Evolutionary conservation across 2,113 vertebrate species (phyloP).

Genomic region (Oncorhynchus mykiss): DNA sequence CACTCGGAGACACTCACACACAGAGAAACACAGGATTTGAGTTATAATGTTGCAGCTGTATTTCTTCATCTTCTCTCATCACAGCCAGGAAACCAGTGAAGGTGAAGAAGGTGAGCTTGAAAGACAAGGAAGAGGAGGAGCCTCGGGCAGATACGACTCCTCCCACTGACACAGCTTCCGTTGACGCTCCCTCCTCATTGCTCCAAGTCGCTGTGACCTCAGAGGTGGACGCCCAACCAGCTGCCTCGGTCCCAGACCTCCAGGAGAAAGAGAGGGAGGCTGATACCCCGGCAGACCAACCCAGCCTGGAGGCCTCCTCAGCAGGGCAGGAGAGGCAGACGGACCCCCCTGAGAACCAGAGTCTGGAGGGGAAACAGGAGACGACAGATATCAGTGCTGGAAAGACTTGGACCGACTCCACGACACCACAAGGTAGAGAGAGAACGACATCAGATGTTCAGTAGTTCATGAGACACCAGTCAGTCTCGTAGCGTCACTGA

Average conservation of each 20-base stretch:
- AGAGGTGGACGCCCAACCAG: neutral
- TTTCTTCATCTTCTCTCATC: neutral
- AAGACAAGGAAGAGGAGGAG: constrained; percentile 9
- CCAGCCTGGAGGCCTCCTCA: neutral
- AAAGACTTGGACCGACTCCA: neutral
- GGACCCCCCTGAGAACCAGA: neutral
- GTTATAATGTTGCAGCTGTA: neutral
- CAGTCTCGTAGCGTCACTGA: no score
- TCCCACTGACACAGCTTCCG: neutral
- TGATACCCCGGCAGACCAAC: neutral
- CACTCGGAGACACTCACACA: no score
- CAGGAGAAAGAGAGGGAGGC: neutral
- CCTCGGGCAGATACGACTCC: neutral
- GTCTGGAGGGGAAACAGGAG: neutral
- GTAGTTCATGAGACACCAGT: no score
- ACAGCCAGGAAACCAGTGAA: constrained; percentile 42
- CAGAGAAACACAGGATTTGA: neutral
- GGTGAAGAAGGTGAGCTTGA: neutral
- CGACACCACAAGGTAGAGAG: no score
- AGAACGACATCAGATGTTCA: no score
- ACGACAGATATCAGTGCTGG: neutral
- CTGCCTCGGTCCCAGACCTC: neutral
- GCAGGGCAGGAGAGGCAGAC: neutral
- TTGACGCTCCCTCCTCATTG: constrained; percentile 1
- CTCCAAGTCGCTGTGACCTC: neutral